These are phyloP conservation scores for Stenopsyche tienmushanensis DNA, from an alignment of 1,140 invertebrate genomes.

Conservation along the genomic window DNA sequence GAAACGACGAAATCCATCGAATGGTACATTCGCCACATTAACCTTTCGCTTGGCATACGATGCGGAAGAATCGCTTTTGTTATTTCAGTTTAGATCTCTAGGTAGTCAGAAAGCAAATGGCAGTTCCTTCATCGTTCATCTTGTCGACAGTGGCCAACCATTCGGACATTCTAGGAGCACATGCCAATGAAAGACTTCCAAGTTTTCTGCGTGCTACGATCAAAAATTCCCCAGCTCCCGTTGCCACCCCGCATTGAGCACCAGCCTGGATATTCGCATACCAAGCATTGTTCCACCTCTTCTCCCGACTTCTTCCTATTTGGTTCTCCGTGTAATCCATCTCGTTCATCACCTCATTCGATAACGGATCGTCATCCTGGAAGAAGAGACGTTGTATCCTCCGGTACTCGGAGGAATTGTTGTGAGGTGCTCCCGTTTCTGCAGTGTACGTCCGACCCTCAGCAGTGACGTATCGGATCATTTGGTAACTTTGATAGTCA, in stretches of 20 bases:
- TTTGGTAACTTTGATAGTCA: slow-evolving; percentile 67
- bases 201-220: slow-evolving; percentile 75
- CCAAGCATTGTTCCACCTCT: slow-evolving; percentile 38
- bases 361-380: background rate
- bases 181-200: slow-evolving; percentile 68
- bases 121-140: slow-evolving; percentile 59
- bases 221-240: slow-evolving; percentile 74
- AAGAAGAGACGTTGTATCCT: slow-evolving; percentile 41
- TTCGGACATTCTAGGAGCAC: slow-evolving; percentile 69
- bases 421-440: slow-evolving; percentile 43
- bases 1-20: too few relatives aligned
- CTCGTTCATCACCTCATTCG: background rate
- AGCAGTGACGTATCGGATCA: slow-evolving; percentile 59
- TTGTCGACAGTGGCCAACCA: slow-evolving; percentile 65
- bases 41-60: too few relatives aligned
- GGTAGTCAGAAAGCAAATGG: slow-evolving; percentile 72
- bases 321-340: slow-evolving; percentile 47
- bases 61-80: too few relatives aligned
- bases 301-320: slow-evolving; percentile 44
- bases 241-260: slow-evolving; percentile 66
- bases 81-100: too few relatives aligned
- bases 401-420: slow-evolving; percentile 42
- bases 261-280: slow-evolving; percentile 61
- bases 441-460: slow-evolving; percentile 44
- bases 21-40: too few relatives aligned